Base-by-base conservation (phyloP, 2,797 vertebrate species). In the Tokudaia muenninki region DNA sequence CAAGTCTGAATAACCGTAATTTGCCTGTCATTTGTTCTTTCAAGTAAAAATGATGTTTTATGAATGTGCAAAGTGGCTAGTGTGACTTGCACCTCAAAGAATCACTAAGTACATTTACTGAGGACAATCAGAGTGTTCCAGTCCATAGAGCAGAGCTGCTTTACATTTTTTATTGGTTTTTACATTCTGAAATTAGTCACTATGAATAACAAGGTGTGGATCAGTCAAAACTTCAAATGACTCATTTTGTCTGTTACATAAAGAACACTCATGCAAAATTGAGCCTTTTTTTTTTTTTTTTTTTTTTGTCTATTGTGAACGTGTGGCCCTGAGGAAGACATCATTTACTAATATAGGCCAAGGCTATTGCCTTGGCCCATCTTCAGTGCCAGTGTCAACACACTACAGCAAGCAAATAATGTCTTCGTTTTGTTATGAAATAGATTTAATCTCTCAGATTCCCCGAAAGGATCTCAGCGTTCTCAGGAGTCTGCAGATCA, bases 21-120 rank as follows among this genome's bases (percentile, higher is more conserved):
- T 89, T 95, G 87, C 79, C 79, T 87, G 78, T 82, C 72, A 72
- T 92, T 95, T 59, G 59, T 78, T 91, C 84, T 96, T 95, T 94
- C 63, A 88, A 95, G 91, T 88, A 90, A 93, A 92, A 90, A 74
- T 77, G 34, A 78, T 90, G 37, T 83, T 95, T 96, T 91, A 75
- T 72, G 61, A 79, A 57, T 44, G 29, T 92, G 41, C 77, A 80
- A 95, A 94, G 63, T 77, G 34, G 44, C 86, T 37, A 41, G 70
- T 91, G 55, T 81, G 88, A 12, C 37, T 95, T 91, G 37, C 2
- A 77, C 57, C 89, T 94, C 83, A 50, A 63, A 89, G 52, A 65
- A 34, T 24, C 31, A 1, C 41, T 63, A 80, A 92, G 55, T 77
- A 63, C 19, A 41, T 91, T 94, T 90, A 78, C 47, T 89, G 55